A percentile compares a stretch with the other conserved stretches of the same genome.
phyloP scores from a whole-genome alignment of 2,797 vertebrate genomes.

The Vireo griseus region DNA sequence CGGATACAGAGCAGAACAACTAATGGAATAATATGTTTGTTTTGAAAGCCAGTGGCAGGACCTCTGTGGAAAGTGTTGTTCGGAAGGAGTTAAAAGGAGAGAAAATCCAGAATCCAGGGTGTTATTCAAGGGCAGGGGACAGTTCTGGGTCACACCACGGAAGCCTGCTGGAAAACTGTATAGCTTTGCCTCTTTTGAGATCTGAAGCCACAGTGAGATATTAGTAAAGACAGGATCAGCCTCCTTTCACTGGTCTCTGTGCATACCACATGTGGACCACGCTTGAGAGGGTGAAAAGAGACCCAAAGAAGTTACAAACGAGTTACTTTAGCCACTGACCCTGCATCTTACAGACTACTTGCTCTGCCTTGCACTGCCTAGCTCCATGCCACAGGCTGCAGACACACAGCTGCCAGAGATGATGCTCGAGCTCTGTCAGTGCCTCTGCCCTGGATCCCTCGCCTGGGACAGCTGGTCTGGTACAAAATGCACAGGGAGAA shows the following conservation, averaged over 20 bases:
- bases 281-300: not conserved
- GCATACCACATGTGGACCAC: not conserved
- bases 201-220: not conserved
- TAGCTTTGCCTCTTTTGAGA: not conserved
- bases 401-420: not conserved
- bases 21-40: not conserved
- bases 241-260: not conserved
- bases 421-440: not conserved
- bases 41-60: not conserved
- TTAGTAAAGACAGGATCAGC: not conserved
- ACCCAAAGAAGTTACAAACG: not conserved
- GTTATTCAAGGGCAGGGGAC: not conserved
- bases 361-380: not conserved
- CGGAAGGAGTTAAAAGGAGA: not conserved
- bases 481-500: not conserved
- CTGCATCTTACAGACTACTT: not conserved
- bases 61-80: not conserved
- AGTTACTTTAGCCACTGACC: not conserved
- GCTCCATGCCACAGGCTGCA: not conserved
- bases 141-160: not conserved
- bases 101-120: not conserved
- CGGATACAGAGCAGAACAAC: accelerated
- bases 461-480: not conserved
- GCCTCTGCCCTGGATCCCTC: not conserved
- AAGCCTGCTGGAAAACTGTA: not conserved